Evolutionary conservation across 2,888 invertebrate species (phyloP).

Genomic region (Itoplectis maculator): DNA sequence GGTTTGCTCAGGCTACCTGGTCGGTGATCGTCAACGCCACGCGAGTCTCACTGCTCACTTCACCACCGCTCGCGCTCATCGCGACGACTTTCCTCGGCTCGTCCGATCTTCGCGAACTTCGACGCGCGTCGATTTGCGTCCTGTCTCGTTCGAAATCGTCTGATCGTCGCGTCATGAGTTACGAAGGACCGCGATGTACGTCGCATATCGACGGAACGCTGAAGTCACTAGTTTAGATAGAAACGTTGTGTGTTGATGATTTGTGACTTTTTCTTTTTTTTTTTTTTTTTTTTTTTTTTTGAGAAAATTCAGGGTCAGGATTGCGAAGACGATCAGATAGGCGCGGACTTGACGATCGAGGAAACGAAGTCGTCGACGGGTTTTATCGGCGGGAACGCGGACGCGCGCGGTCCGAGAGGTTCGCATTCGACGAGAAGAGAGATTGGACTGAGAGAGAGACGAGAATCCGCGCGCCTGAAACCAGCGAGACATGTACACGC

Average conservation of each 20-base stretch:
- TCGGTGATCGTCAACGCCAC: conserved; percentile 3
- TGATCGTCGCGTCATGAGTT: neutral
- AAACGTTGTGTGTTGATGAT: neutral
- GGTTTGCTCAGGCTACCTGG: conserved; percentile 42
- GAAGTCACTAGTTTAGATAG: neutral
- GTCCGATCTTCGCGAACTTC: neutral
- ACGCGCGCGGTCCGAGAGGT: conserved; percentile 48
- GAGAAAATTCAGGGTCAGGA: neutral
- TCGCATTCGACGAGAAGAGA: conserved; percentile 64
- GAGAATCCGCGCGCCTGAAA: conserved; percentile 63
- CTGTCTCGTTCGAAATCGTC: neutral
- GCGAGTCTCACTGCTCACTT: conserved; percentile 49
- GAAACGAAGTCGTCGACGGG: conserved; percentile 19
- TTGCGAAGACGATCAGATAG: conserved; percentile 8
- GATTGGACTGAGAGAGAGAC: conserved; percentile 66
- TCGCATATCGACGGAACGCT: neutral
- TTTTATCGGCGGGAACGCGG: conserved; percentile 33
- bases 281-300: neutral
- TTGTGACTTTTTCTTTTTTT: neutral
- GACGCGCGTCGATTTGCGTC: conserved; percentile 4
- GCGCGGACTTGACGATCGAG: conserved; percentile 18
- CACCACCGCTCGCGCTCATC: conserved; percentile 37
- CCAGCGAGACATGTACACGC: conserved; percentile 53
- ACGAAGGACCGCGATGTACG: neutral
- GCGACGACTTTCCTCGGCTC: neutral